Evolutionary conservation across 1,140 invertebrate genomes (phyloP).

Genomic region (Mya arenaria): DNA sequence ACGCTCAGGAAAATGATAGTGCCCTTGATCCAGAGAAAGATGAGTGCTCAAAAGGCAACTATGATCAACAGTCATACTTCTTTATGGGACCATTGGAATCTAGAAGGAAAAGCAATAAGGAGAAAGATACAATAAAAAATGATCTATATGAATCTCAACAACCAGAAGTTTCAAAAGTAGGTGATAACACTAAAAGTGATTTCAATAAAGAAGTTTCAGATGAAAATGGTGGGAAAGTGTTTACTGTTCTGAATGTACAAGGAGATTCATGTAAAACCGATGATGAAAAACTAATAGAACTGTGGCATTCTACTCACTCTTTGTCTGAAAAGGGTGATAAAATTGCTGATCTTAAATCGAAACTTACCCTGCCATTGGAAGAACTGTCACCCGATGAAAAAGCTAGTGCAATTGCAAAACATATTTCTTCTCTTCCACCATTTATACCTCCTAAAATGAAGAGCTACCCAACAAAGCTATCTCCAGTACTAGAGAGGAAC

Average conservation of each 20-base stretch:
- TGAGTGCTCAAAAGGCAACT: conserved; percentile 32
- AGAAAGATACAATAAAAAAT: too few relatives aligned
- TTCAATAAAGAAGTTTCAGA: conserved; percentile 37
- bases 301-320: conserved; percentile 58
- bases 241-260: conserved; percentile 71
- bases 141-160: too few relatives aligned
- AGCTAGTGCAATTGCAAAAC: conserved; percentile 70
- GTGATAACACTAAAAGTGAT: conserved; percentile 28
- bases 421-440: conserved; percentile 71
- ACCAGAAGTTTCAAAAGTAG: too few relatives aligned
- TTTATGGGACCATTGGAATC: conserved; percentile 54
- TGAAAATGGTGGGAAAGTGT: conserved; percentile 56
- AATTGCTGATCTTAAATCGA: conserved; percentile 55
- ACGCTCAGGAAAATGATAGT: conserved; percentile 21
- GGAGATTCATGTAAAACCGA: conserved; percentile 72
- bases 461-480: conserved; percentile 65
- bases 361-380: conserved; percentile 50
- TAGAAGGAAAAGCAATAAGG: too few relatives aligned
- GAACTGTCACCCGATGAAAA: conserved; percentile 68
- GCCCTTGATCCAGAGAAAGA: conserved; percentile 49
- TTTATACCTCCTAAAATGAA: conserved; percentile 76
- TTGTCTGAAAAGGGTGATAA: conserved; percentile 35
- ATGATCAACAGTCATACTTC: conserved; percentile 54
- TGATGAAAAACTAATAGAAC: conserved; percentile 77
- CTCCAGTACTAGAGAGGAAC: conserved; percentile 71